These are phyloP conservation scores for Ramazzottius varieornatus DNA, from an alignment of 2,888 invertebrate genomes.

Conservation along the genomic window DNA sequence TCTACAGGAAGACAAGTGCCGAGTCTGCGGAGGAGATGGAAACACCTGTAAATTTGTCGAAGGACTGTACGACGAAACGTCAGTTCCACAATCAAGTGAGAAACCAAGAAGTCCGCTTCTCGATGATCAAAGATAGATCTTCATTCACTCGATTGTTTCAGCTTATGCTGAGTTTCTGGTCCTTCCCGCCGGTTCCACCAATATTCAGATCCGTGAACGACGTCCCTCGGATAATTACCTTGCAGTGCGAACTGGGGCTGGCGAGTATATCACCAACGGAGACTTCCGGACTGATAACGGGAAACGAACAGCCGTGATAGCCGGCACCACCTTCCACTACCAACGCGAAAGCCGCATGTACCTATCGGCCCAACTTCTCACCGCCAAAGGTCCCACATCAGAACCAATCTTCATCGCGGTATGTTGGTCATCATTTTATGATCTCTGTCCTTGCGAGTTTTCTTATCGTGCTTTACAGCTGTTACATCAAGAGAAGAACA, in stretches of 20 bases:
- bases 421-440: slow-evolving; percentile 8
- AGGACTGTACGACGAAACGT: slow-evolving; percentile 34
- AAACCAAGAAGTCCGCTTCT: too few species aligned
- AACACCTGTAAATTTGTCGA: slow-evolving; percentile 47
- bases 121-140: too few species aligned
- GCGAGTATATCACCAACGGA: slow-evolving; percentile 70
- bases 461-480: slow-evolving; percentile 32
- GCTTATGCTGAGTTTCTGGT: slow-evolving; percentile 75
- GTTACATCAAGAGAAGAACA: slow-evolving; percentile 50
- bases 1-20: slow-evolving; percentile 60
- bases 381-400: slow-evolving; percentile 59
- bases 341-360: slow-evolving; percentile 52
- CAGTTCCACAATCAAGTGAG: neutral
- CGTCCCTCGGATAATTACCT: slow-evolving; percentile 63
- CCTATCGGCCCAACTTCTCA: slow-evolving; percentile 54
- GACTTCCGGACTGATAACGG: slow-evolving; percentile 38
- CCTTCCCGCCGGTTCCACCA: slow-evolving; percentile 75
- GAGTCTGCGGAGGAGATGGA: slow-evolving; percentile 67
- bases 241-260: slow-evolving; percentile 52
- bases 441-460: too few species aligned
- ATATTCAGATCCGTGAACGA: slow-evolving; percentile 50
- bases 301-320: slow-evolving; percentile 39
- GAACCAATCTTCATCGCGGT: slow-evolving; percentile 64
- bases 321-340: slow-evolving; percentile 63
- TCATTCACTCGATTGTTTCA: slow-evolving; percentile 18